These are phyloP conservation scores for Ptyas mucosa DNA, from an alignment of 2,113 vertebrate genomes.

Conservation along the genomic window DNA sequence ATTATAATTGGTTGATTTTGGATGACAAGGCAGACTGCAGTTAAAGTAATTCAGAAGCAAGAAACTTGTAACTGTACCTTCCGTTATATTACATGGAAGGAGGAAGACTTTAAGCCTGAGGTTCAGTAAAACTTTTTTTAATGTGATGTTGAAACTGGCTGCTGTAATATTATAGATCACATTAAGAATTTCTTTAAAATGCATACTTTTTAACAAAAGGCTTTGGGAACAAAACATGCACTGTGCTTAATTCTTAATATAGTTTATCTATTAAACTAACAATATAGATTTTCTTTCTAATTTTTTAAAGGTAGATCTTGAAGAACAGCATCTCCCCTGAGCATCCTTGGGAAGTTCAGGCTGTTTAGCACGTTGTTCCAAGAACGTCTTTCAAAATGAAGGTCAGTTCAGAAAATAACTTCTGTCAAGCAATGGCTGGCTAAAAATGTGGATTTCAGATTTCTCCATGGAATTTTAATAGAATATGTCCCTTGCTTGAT, in stretches of 20 bases:
- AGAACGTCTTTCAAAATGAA: background rate
- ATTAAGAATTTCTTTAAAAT: conserved; percentile 52
- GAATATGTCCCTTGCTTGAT: conserved; percentile 43
- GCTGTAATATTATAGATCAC: conserved; percentile 42
- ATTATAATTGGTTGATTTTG: background rate
- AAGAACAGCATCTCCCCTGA: conserved; percentile 25
- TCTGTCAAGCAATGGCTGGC: conserved; percentile 33
- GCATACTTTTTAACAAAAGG: conserved; percentile 30
- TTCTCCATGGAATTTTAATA: conserved; percentile 33
- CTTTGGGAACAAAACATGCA: conserved; percentile 28
- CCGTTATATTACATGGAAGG: background rate
- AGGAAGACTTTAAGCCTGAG: background rate
- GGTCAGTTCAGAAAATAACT: conserved; percentile 8
- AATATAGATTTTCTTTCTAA: conserved; percentile 2
- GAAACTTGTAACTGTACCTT: background rate
- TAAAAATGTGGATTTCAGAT: conserved; percentile 38
- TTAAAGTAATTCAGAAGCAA: background rate
- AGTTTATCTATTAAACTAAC: conserved; percentile 37
- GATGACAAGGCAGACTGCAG: background rate
- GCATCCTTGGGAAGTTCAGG: conserved; percentile 40
- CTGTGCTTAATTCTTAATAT: conserved; percentile 43
- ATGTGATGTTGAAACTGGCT: background rate
- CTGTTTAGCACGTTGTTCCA: background rate
- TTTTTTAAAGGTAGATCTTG: background rate
- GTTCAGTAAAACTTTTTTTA: background rate